phyloP scores from a whole-genome alignment of 2,888 invertebrate genomes.

The Dicyrtomina minuta region DNA sequence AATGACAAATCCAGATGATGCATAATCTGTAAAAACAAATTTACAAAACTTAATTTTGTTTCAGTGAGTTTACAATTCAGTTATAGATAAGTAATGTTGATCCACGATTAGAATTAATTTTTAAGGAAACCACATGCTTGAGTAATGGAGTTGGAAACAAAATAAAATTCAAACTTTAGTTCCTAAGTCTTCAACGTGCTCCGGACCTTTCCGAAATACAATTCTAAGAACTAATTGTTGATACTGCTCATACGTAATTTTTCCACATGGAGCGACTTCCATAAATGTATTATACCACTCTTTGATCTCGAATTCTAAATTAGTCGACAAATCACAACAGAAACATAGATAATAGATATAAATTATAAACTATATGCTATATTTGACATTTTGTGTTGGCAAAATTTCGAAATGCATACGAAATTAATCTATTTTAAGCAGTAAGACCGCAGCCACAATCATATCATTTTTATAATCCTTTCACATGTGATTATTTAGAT shows the following conservation, averaged over 20 bases:
- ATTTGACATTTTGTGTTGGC: not conserved
- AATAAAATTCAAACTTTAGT: not conserved
- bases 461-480: no score
- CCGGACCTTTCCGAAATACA: conserved; percentile 22
- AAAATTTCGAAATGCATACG: not conserved
- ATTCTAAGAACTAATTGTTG: conserved; percentile 15
- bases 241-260: conserved; percentile 20
- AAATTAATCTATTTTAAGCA: no score
- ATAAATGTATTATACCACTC: conserved; percentile 25
- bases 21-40: conserved; percentile 13
- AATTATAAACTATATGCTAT: not conserved
- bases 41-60: not conserved
- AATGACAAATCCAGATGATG: conserved; percentile 31
- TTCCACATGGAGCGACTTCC: conserved; percentile 18
- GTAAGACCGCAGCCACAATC: no score
- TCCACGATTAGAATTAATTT: no score
- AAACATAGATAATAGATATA: not conserved
- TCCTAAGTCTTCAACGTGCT: conserved; percentile 8
- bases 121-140: no score
- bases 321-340: not conserved
- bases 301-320: conserved; percentile 21
- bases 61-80: not conserved
- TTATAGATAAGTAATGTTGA: no score
- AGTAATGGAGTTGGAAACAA: no score
- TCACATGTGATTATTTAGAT: no score